A percentile compares a stretch with the other conserved stretches of the same genome.
phyloP scores from a whole-genome alignment of 1,140 invertebrate genomes.

The Heliconius congener region DNA sequence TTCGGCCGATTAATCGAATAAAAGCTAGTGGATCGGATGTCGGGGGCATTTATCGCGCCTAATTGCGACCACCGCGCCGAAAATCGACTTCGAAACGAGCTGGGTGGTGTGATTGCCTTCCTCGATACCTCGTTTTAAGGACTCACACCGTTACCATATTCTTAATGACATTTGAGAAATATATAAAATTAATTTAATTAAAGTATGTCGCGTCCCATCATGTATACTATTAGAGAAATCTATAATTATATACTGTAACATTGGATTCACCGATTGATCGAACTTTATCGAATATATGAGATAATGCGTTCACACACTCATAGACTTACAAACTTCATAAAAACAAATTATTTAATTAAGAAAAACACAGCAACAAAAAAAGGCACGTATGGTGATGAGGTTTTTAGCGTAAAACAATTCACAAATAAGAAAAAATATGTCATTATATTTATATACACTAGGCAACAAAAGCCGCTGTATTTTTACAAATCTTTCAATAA shows the following conservation, averaged over 20 bases:
- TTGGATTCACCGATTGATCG: neutral
- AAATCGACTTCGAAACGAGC: constrained; percentile 56
- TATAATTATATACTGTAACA: neutral
- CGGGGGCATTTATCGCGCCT: constrained; percentile 74
- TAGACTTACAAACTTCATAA: too few species aligned
- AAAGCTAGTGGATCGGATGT: constrained; percentile 68
- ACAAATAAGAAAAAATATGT: neutral
- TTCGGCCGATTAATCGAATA: constrained; percentile 72
- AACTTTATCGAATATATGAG: neutral
- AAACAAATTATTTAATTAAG: too few species aligned
- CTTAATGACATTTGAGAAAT: constrained; percentile 5
- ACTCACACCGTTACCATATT: constrained; percentile 4
- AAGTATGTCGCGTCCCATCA: neutral
- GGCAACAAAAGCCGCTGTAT: neutral
- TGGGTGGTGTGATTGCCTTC: constrained; percentile 64
- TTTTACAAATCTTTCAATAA: neutral
- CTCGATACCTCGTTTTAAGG: constrained; percentile 46
- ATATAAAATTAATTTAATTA: neutral
- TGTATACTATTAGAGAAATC: neutral
- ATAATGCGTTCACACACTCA: neutral
- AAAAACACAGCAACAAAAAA: too few species aligned
- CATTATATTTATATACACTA: neutral
- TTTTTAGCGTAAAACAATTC: neutral
- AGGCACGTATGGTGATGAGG: too few species aligned
- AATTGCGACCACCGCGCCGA: constrained; percentile 76